Conservation (phyloP, 2,113 vertebrate genomes). For the Nothocercus julius region DNA sequence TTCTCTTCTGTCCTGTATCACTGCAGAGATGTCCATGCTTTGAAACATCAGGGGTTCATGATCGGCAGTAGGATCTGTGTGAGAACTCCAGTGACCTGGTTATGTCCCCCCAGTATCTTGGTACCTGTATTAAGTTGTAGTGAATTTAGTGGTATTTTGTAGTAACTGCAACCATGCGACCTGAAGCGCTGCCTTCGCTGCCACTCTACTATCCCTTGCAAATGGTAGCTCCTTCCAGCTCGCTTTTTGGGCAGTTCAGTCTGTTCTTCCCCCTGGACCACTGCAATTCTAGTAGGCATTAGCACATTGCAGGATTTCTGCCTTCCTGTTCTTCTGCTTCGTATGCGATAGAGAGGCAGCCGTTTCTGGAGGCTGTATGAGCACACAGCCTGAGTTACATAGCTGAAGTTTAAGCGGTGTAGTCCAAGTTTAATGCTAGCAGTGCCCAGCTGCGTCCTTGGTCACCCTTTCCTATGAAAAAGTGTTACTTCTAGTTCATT, state of each 20-base stretch:
- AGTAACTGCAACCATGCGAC: not conserved
- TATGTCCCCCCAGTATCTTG: not conserved
- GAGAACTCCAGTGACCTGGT: not conserved
- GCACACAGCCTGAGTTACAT: not conserved
- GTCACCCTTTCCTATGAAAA: not conserved
- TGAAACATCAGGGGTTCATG: not conserved
- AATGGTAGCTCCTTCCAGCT: not conserved
- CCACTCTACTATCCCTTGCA: not conserved
- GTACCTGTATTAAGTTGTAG: not conserved
- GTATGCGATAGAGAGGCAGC: not conserved
- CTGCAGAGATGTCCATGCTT: not conserved
- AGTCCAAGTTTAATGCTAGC: not conserved
- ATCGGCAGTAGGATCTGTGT: not conserved
- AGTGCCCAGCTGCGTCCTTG: not conserved
- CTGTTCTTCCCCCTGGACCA: not conserved
- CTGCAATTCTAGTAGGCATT: not conserved
- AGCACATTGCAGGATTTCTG: not conserved
- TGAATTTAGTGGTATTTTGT: not conserved
- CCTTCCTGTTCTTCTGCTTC: fast-evolving
- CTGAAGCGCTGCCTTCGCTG: not conserved
- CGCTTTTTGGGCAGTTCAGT: not conserved
- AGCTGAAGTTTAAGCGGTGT: not conserved
- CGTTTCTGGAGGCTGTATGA: not conserved
- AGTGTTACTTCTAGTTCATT: not conserved
- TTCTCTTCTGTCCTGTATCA: fast-evolving